A percentile compares a stretch with the other conserved stretches of the same genome.
phyloP scores from a whole-genome alignment of 2,113 vertebrate species.

The Myiopsitta monachus region DNA sequence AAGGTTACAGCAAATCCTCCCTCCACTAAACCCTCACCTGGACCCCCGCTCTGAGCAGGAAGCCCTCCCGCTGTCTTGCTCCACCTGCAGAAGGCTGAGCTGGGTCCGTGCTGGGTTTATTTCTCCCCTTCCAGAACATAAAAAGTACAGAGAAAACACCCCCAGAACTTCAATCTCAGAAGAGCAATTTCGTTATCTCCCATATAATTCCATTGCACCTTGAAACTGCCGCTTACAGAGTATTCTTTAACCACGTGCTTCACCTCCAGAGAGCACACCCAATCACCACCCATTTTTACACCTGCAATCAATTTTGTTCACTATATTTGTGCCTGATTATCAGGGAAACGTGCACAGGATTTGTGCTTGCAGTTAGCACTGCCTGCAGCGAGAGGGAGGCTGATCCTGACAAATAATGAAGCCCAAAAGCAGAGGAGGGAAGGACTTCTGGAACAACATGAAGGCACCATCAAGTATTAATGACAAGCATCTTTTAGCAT shows the following conservation, averaged over 20 bases:
- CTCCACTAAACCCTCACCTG: background rate
- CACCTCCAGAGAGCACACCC: background rate
- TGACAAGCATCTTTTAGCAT: background rate
- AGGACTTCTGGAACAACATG: background rate
- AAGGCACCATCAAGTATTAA: background rate
- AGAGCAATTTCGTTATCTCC: background rate
- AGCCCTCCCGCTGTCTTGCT: background rate
- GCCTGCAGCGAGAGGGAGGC: background rate
- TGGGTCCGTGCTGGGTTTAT: background rate
- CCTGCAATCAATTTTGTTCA: background rate
- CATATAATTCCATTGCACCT: background rate
- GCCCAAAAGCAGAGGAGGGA: constrained; percentile 5
- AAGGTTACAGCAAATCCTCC: background rate
- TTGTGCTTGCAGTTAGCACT: background rate
- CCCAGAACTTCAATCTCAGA: background rate
- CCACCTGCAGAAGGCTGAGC: background rate
- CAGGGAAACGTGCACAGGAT: background rate
- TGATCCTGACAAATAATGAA: background rate
- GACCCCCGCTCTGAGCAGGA: background rate
- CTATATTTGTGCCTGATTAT: background rate
- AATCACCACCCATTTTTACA: background rate
- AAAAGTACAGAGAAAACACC: background rate
- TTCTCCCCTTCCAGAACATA: background rate
- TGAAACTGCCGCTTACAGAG: background rate
- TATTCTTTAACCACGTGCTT: background rate